Evolutionary conservation across 64 coral and sea anemone genomes (phyloP).

Genomic region (Actinia equina): DNA sequence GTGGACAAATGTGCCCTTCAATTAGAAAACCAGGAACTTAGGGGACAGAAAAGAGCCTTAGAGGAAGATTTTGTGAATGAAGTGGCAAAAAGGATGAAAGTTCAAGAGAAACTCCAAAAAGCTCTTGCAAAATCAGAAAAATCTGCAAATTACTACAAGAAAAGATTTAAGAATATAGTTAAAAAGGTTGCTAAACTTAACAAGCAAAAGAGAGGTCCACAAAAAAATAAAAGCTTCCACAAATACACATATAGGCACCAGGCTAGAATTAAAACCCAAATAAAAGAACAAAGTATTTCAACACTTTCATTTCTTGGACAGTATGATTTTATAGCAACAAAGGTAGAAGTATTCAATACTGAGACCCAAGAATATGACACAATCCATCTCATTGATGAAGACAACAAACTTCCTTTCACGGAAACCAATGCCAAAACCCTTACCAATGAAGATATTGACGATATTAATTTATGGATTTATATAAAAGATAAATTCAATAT

Average conservation of each 20-base stretch:
- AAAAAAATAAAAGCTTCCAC: neutral
- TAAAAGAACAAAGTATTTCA: conserved; percentile 26
- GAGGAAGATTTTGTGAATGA: neutral
- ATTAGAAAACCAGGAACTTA: neutral
- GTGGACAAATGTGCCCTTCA: neutral
- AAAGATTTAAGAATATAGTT: conserved; percentile 36
- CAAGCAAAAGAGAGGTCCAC: neutral
- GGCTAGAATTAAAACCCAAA: neutral
- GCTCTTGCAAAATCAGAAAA: neutral
- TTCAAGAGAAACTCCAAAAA: neutral
- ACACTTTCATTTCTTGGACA: conserved; percentile 39
- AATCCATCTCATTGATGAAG: conserved; percentile 32
- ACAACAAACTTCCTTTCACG: conserved; percentile 4
- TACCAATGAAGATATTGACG: conserved; percentile 44
- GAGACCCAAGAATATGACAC: conserved; percentile 43
- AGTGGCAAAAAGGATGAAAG: neutral
- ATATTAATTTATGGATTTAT: conserved; percentile 64
- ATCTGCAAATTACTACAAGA: neutral
- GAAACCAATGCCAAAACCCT: conserved; percentile 11
- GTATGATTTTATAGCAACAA: conserved; percentile 41
- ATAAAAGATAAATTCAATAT: conserved; percentile 69
- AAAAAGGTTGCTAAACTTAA: neutral
- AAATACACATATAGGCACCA: neutral
- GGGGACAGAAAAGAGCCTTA: neutral
- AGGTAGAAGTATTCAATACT: conserved; percentile 51